These are phyloP conservation scores for Psittacula derbiana DNA, from an alignment of 2,797 vertebrate species.

Conservation along the genomic window DNA sequence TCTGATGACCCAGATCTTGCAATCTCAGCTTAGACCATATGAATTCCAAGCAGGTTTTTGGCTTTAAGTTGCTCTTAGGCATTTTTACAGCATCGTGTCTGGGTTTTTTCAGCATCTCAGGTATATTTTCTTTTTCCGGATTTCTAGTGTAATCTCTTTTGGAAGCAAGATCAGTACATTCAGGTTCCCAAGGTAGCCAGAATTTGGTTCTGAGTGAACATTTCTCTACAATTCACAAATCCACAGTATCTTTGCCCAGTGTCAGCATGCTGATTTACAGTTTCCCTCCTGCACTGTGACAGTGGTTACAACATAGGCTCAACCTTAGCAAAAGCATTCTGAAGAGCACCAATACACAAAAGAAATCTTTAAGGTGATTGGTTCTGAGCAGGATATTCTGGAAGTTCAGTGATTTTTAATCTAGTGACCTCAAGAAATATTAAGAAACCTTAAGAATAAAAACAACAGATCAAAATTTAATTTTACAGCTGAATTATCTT, in stretches of 20 bases:
- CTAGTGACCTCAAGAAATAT: neutral
- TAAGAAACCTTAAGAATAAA: neutral
- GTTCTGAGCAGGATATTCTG: neutral
- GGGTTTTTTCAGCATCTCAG: neutral
- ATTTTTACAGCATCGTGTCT: neutral
- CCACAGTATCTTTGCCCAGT: rapidly evolving
- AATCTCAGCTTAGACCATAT: neutral
- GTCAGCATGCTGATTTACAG: neutral
- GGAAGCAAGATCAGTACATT: neutral
- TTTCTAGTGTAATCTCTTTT: neutral
- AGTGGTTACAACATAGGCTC: neutral
- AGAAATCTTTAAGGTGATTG: neutral
- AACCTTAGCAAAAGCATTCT: neutral
- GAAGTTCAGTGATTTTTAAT: neutral
- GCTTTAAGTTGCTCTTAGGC: neutral
- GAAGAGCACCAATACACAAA: neutral
- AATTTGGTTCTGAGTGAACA: neutral
- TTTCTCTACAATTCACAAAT: neutral
- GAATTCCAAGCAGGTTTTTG: conserved; percentile 24
- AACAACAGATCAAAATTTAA: neutral
- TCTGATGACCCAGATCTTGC: conserved; percentile 58
- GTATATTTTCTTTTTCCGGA: neutral
- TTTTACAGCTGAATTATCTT: neutral
- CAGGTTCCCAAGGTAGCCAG: neutral
- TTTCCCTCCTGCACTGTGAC: neutral